Evolutionary conservation across 2,888 invertebrate species (phyloP), one percentile per base, ranked within the genome.

Genomic region (Acrobasis repandana): DNA sequence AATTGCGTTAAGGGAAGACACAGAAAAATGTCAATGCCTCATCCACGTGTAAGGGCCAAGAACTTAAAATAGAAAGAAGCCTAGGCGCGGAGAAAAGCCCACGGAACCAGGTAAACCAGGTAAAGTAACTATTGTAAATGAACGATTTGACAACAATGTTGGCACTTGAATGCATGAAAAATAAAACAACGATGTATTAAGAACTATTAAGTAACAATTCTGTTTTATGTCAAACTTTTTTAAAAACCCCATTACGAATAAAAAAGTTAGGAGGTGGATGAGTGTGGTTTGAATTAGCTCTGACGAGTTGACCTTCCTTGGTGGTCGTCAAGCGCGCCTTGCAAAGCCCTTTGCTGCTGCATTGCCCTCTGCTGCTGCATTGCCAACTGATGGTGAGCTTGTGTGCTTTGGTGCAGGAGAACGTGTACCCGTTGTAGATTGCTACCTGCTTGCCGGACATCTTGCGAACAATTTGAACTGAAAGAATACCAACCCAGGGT

Each of bases 101-200:
- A n/a, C n/a, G n/a, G n/a, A n/a, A n/a, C n/a, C n/a, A n/a, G n/a
- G n/a, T n/a, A n/a, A n/a, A n/a, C n/a, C n/a, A n/a, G n/a, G n/a
- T n/a, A n/a, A n/a, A n/a, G n/a, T n/a, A n/a, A n/a, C n/a, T n/a
- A n/a, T n/a, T n/a, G n/a, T n/a, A n/a, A n/a, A n/a, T n/a, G n/a
- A n/a, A n/a, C n/a, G n/a, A n/a, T n/a, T n/a, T n/a, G n/a, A n/a
- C n/a, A n/a, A n/a, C n/a, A n/a, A n/a, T n/a, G n/a, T n/a, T n/a
- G 34, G 9, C 4, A 34, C 6, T 34, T 34, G 6, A 9, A 6
- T 34, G 4, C 6, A 34, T 6, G 34, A 6, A 6, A 34, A 34
- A 9, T 34, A 34, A 34, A 4, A 52, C 68, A n/a, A 70, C 68
- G 71, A 69, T 73, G 47, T 34, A 34, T 8, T 34, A 36, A 9